Evolutionary conservation across 2,797 vertebrate genomes (phyloP).

Genomic region (Ispidina lecontei): DNA sequence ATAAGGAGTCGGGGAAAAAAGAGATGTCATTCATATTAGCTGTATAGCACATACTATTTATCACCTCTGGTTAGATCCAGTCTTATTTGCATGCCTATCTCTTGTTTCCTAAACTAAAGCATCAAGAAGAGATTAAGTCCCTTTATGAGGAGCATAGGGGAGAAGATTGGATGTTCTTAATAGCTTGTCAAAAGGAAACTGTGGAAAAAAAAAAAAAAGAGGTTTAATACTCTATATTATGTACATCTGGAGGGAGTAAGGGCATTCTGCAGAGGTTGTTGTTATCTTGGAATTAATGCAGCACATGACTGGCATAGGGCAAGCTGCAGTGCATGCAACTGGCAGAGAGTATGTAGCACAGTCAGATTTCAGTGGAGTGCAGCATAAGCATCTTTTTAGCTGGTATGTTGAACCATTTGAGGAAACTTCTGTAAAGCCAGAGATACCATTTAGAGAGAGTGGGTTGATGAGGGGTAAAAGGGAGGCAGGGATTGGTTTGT

Average conservation of each 20-base stretch:
- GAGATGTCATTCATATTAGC: slow-evolving; percentile 8
- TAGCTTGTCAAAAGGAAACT: slow-evolving; percentile 51
- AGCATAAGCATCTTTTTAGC: not conserved
- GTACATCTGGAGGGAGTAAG: slow-evolving; percentile 33
- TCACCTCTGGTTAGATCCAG: slow-evolving; percentile 30
- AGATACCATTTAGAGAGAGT: not conserved
- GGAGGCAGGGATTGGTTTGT: not conserved
- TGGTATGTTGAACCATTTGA: not conserved
- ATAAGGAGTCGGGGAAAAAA: not conserved
- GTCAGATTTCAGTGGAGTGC: not conserved
- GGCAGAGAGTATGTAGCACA: not conserved
- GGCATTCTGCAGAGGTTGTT: not conserved
- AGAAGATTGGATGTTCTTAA: slow-evolving; percentile 56
- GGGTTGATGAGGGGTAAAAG: not conserved
- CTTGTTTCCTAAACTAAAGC: slow-evolving; percentile 51
- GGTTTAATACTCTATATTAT: slow-evolving; percentile 46
- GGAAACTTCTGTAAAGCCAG: not conserved
- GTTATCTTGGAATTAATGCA: not conserved
- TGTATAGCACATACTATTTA: not conserved
- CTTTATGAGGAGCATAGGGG: slow-evolving; percentile 33
- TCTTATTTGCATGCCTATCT: slow-evolving; percentile 37
- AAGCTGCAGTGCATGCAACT: not conserved
- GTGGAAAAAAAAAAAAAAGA: slow-evolving; percentile 12
- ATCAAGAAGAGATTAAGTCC: slow-evolving; percentile 52
- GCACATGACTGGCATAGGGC: not conserved